Conservation (phyloP, 30 jellyfish, hydroid and myxozoan genomes). For the Morbakka virulenta region DNA sequence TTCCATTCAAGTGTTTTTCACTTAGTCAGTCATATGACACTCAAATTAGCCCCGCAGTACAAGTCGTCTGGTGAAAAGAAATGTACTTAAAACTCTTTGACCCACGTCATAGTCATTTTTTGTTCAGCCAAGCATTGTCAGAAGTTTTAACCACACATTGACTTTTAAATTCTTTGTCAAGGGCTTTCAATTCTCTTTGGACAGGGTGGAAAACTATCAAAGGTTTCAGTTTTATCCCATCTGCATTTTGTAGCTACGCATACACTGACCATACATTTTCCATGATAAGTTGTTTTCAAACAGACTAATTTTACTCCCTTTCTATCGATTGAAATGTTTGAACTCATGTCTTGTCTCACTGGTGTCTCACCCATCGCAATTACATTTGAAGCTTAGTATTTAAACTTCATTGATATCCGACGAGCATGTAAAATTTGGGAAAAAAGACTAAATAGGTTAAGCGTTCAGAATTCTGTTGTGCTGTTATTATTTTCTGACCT, state of each 20-base stretch:
- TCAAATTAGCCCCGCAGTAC: background rate
- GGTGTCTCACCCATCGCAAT: too few species aligned
- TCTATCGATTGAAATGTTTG: too few species aligned
- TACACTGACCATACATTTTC: background rate
- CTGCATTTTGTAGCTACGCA: background rate
- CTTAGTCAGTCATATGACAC: background rate
- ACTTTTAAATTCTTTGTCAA: background rate
- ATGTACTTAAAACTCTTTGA: background rate
- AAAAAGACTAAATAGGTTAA: too few species aligned
- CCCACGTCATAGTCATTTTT: background rate
- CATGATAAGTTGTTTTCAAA: background rate
- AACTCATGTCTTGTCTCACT: too few species aligned
- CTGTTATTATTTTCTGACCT: too few species aligned
- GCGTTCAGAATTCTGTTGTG: too few species aligned
- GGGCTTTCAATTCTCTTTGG: background rate
- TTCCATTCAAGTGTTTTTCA: background rate
- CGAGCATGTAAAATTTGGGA: too few species aligned
- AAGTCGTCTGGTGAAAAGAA: background rate
- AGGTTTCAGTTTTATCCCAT: background rate
- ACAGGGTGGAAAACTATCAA: background rate
- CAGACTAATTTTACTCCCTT: too few species aligned
- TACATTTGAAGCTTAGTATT: too few species aligned
- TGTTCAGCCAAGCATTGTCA: background rate
- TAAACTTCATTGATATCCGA: too few species aligned
- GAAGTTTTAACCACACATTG: background rate